These are phyloP conservation scores for Anoplius nigerrimus DNA, from an alignment of 2,888 invertebrate genomes.

Conservation along the genomic window DNA sequence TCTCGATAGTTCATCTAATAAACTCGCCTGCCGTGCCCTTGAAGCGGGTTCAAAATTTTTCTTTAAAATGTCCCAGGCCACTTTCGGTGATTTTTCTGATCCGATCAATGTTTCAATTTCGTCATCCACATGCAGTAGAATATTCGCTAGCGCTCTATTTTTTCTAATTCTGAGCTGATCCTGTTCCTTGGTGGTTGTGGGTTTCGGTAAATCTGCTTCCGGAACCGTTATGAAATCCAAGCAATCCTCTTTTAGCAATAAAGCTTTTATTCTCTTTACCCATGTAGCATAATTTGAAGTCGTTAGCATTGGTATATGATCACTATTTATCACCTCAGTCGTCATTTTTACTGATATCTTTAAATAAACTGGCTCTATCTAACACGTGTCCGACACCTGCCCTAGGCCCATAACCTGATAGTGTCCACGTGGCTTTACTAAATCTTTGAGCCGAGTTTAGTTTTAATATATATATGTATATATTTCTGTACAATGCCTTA, in stretches of 20 bases:
- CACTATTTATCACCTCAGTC: neutral
- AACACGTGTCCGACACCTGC: no score
- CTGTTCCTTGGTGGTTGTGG: neutral
- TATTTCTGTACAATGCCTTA: no score
- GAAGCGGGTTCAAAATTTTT: constrained; percentile 2
- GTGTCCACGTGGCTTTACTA: no score
- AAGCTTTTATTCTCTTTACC: neutral
- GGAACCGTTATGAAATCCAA: neutral
- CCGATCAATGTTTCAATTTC: constrained; percentile 4
- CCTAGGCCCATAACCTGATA: no score
- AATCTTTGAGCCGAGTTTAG: no score
- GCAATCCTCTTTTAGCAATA: neutral
- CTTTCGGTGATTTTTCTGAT: neutral
- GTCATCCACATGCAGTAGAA: constrained; percentile 7
- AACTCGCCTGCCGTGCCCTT: neutral
- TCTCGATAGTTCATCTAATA: neutral
- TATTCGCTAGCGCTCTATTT: constrained; percentile 8
- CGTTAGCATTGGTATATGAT: neutral
- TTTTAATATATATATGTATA: no score
- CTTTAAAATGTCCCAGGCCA: neutral
- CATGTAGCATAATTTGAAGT: neutral
- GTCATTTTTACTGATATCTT: neutral
- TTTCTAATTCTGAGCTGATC: neutral
- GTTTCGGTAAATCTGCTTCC: neutral
- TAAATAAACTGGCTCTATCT: neutral